Evolutionary conservation across 1,140 invertebrate species (phyloP), one percentile per base, ranked within the genome.

Genomic region (Meteorus sp.): DNA sequence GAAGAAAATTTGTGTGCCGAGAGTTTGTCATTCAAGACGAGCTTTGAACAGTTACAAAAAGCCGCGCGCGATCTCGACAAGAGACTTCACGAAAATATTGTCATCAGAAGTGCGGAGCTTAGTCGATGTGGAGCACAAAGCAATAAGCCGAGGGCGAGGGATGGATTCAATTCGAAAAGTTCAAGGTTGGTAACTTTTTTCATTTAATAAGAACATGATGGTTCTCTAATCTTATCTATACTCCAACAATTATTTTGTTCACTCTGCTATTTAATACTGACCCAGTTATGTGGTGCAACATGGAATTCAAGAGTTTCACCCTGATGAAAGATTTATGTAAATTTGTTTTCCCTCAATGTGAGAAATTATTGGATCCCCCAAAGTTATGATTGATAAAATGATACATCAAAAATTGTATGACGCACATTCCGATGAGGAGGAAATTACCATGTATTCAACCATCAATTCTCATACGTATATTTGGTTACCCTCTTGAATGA

Each of bases 1-100:
- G 33, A 56, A 15, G 52, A 56, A 11, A 35, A 44, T 53, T n/a
- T n/a, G n/a, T n/a, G n/a, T n/a, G n/a, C n/a, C 33, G 27, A 8
- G 59, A 61, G 13, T 20, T n/a, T 25, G 15, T 45, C 54, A 41
- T 61, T 61, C 29, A 56, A 61, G 15, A 62, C 61, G 33, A 63
- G 54, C 56, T 65, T 75, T 45, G 70, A 72, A 27, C 67, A 74
- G 43, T 39, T 75, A 25, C 65, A 70, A 33, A 71, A 72, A 55
- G 67, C 67, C 27, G 73, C 74, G n/a, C 59, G 66, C 15, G 74
- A 75, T 54, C 65, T 78, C 5, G 71, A 74, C 39, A 75, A 72
- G 62, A 63, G 66, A 7, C 61, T 77, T 8, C 75, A 73, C 44
- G 72, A 77, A 53, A 63, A 67, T 47, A 73, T 66, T 52, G 44